A percentile compares a stretch with the other conserved stretches of the same genome.
Conservation (phyloP, 2,797 vertebrate species). For the Eremophila alpestris region DNA sequence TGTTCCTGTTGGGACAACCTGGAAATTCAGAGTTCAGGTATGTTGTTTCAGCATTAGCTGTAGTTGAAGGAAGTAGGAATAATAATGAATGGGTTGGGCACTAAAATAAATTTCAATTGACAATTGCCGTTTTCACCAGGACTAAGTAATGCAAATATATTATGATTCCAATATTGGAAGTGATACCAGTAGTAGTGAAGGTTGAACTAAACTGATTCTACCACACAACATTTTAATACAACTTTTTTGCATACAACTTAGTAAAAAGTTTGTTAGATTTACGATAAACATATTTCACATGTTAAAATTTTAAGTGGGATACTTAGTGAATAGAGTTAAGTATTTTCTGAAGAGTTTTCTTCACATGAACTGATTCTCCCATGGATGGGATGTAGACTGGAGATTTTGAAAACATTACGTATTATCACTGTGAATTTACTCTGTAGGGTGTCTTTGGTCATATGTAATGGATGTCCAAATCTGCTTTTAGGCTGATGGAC, state of each 20-base stretch:
- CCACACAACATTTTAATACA: background rate
- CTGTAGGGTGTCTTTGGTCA: background rate
- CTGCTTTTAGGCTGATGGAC: background rate
- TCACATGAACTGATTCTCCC: background rate
- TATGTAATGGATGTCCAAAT: background rate
- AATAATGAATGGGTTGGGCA: background rate
- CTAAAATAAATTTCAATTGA: background rate
- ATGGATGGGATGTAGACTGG: background rate
- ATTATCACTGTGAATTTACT: background rate
- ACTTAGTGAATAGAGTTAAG: background rate
- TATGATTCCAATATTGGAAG: background rate
- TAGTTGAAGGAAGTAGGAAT: background rate
- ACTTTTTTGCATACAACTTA: background rate
- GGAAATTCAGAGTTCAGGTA: slow-evolving; percentile 99
- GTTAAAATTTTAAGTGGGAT: background rate
- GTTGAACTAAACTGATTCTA: background rate
- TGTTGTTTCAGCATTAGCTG: slow-evolving; percentile 25
- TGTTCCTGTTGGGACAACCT: slow-evolving; percentile 93
- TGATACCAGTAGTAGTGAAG: accelerated
- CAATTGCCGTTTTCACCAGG: background rate
- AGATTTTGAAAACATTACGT: background rate
- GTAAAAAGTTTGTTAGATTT: background rate
- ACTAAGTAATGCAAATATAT: background rate
- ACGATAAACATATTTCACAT: background rate
- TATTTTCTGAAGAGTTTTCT: background rate